Evolutionary conservation across 1,140 invertebrate genomes (phyloP).

Genomic region (Orius insidiosus): DNA sequence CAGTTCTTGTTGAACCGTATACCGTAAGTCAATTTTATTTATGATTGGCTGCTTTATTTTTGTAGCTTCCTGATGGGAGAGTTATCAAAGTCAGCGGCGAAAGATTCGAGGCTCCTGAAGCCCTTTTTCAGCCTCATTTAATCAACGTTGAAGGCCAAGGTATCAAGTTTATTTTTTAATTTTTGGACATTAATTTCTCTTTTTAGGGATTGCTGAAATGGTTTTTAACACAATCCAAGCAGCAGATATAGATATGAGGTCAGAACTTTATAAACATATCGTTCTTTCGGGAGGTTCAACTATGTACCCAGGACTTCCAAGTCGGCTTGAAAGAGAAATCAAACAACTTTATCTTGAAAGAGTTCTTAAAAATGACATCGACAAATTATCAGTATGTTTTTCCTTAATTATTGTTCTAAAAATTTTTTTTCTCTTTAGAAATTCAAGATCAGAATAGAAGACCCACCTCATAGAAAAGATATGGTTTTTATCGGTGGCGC

Average conservation of each 20-base stretch:
- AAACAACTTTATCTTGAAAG: constrained; percentile 95
- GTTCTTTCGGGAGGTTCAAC: constrained; percentile 96
- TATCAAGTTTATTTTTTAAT: constrained; percentile 14
- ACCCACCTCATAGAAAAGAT: constrained; percentile 92
- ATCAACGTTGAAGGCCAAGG: constrained; percentile 89
- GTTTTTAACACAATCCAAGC: constrained; percentile 93
- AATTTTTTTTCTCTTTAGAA: constrained; percentile 46
- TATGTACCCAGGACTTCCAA: constrained; percentile 98
- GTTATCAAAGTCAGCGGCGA: constrained; percentile 98
- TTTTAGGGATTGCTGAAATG: constrained; percentile 82
- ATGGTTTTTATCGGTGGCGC: constrained; percentile 99
- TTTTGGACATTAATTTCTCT: constrained; percentile 13
- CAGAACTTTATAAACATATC: constrained; percentile 97
- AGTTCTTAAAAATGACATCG: constrained; percentile 86
- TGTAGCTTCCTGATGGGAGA: constrained; percentile 85
- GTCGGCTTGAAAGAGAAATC: constrained; percentile 89
- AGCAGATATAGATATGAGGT: constrained; percentile 89
- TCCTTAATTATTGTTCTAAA: constrained; percentile 2
- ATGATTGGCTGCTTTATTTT: constrained; percentile 11
- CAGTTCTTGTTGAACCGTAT: constrained; percentile 92
- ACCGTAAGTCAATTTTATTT: constrained; percentile 43
- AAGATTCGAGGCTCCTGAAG: constrained; percentile 95
- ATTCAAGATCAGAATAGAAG: constrained; percentile 99
- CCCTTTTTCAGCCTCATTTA: constrained; percentile 94
- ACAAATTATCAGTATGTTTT: constrained; percentile 61